These are phyloP conservation scores for Heterodera carotae DNA, from an alignment of 1,140 invertebrate genomes.

Conservation along the genomic window DNA sequence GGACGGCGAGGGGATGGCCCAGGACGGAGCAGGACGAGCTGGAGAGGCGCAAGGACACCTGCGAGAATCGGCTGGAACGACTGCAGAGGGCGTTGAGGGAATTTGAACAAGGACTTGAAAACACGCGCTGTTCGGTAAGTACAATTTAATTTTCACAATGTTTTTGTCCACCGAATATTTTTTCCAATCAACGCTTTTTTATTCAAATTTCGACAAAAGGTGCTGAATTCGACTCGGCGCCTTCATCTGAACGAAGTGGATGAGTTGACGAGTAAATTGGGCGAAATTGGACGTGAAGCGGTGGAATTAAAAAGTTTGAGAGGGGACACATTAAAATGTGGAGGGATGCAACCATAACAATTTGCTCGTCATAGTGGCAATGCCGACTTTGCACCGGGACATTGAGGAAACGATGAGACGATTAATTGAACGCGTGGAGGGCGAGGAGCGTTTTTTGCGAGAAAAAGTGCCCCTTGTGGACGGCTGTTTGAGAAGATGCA, in stretches of 20 bases:
- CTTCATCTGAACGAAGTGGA: slow-evolving; percentile 64
- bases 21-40: slow-evolving; percentile 18
- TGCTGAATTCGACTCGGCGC: slow-evolving; percentile 59
- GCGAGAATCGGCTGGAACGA: slow-evolving; percentile 6
- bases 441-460: slow-evolving; percentile 57
- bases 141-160: no score
- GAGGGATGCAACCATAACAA: not conserved
- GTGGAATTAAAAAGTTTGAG: slow-evolving; percentile 54
- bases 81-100: slow-evolving; percentile 34
- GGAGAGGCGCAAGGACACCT: slow-evolving; percentile 2
- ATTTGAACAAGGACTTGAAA: slow-evolving; percentile 56
- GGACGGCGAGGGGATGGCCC: not conserved
- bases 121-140: slow-evolving; percentile 47
- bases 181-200: no score
- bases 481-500: slow-evolving; percentile 55
- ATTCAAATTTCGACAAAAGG: not conserved
- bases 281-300: slow-evolving; percentile 55
- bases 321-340: not conserved
- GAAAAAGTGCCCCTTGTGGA: slow-evolving; percentile 49
- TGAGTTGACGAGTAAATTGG: slow-evolving; percentile 51
- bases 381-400: slow-evolving; percentile 48
- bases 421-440: slow-evolving; percentile 56
- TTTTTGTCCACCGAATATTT: no score
- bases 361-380: slow-evolving; percentile 38
- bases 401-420: slow-evolving; percentile 50